Evolutionary conservation across 2,113 vertebrate species (phyloP).

Genomic region (Okapia johnstoni): DNA sequence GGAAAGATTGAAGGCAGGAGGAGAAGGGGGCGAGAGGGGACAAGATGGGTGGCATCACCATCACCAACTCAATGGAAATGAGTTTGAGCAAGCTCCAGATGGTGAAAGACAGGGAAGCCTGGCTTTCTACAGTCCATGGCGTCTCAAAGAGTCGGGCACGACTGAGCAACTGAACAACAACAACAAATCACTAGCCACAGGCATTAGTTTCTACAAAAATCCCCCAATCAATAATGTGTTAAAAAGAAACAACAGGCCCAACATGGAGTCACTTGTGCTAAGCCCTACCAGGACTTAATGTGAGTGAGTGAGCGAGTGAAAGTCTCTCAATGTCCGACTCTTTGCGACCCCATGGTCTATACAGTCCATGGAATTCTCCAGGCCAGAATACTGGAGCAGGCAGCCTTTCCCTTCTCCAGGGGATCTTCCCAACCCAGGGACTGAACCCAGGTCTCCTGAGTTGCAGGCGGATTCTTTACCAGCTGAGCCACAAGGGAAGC

Average conservation of each 20-base stretch:
- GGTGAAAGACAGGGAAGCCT: background rate
- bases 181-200: background rate
- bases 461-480: background rate
- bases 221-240: background rate
- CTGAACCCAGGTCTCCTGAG: background rate
- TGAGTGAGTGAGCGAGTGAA: background rate
- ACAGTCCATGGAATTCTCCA: background rate
- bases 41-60: background rate
- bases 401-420: background rate
- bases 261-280: background rate
- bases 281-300: background rate
- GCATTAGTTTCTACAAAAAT: background rate
- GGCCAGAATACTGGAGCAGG: rapidly evolving
- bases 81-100: background rate
- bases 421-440: background rate
- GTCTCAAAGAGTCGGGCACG: background rate
- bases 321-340: background rate
- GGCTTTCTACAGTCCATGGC: rapidly evolving
- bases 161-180: background rate
- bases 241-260: background rate
- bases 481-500: background rate
- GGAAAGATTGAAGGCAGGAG: background rate
- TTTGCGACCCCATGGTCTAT: background rate
- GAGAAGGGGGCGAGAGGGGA: background rate
- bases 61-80: background rate